phyloP scores from a whole-genome alignment of 2,797 vertebrate genomes.

The Aselliscus stoliczkanus region DNA sequence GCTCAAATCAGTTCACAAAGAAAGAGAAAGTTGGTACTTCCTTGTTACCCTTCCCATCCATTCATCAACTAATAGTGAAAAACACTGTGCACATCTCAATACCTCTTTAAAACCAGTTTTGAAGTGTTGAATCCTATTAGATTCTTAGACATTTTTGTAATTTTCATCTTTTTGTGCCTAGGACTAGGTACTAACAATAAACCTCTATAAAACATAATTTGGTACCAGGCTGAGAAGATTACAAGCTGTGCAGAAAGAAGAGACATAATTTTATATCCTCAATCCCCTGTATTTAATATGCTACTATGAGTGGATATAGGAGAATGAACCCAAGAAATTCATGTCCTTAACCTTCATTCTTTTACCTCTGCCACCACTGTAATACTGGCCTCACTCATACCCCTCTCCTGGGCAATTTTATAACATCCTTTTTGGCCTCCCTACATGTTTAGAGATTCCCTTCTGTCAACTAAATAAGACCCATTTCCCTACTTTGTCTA shows the following conservation, averaged over 20 bases:
- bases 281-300: neutral
- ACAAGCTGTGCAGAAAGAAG: neutral
- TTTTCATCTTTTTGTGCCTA: neutral
- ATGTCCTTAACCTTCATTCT: neutral
- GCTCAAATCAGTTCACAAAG: neutral
- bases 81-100: neutral
- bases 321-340: neutral
- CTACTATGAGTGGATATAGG: neutral
- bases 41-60: neutral
- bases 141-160: neutral
- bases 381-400: neutral
- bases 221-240: neutral
- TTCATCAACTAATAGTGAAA: neutral
- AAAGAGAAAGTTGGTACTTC: neutral
- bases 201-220: neutral
- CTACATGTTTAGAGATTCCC: neutral
- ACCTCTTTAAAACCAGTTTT: neutral
- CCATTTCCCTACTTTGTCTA: neutral
- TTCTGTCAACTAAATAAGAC: neutral
- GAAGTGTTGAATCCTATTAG: neutral
- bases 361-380: neutral
- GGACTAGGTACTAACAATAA: neutral
- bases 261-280: neutral
- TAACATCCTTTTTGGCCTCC: neutral
- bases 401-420: neutral